Evolutionary conservation across 2,797 vertebrate species (phyloP).

Genomic region (Pyrrhura leucotis): DNA sequence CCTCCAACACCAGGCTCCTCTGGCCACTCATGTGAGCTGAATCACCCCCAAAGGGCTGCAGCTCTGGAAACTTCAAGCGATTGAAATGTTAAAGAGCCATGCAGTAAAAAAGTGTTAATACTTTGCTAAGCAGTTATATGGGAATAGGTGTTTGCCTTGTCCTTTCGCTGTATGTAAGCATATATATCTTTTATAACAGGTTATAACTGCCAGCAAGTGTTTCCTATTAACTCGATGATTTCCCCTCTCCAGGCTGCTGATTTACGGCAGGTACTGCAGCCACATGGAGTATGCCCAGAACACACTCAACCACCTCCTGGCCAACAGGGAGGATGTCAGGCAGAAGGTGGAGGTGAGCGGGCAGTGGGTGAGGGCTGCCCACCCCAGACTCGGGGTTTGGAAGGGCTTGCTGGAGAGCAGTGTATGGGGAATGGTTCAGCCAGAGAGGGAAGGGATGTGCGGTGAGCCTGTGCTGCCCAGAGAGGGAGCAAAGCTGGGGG

Average conservation of each 20-base stretch:
- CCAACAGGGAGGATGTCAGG: constrained; percentile 88
- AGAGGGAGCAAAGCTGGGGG: not conserved
- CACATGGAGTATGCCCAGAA: constrained; percentile 95
- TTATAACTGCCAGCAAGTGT: constrained; percentile 28
- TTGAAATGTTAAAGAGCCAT: not conserved
- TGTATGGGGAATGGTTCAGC: not conserved
- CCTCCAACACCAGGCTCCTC: rapidly evolving
- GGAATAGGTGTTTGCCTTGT: not conserved
- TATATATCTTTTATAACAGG: not conserved
- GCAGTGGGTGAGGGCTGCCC: not conserved
- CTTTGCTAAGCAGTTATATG: not conserved
- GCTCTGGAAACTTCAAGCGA: not conserved
- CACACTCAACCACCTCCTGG: constrained; percentile 90
- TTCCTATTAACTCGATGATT: constrained; percentile 7
- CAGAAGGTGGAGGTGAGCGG: constrained; percentile 91
- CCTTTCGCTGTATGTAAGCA: not conserved
- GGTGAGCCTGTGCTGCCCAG: not conserved
- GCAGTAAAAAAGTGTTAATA: not conserved
- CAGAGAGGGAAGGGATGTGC: not conserved
- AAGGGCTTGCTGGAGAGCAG: not conserved
- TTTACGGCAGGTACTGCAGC: constrained; percentile 98
- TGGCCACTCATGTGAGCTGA: not conserved
- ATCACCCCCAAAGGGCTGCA: rapidly evolving
- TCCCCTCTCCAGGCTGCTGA: constrained; percentile 84
- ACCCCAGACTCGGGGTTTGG: rapidly evolving